Percentiles rank a stretch among this genome's conserved stretches.
Conservation (phyloP, 2,888 invertebrate species). For the Molorchus minor region DNA sequence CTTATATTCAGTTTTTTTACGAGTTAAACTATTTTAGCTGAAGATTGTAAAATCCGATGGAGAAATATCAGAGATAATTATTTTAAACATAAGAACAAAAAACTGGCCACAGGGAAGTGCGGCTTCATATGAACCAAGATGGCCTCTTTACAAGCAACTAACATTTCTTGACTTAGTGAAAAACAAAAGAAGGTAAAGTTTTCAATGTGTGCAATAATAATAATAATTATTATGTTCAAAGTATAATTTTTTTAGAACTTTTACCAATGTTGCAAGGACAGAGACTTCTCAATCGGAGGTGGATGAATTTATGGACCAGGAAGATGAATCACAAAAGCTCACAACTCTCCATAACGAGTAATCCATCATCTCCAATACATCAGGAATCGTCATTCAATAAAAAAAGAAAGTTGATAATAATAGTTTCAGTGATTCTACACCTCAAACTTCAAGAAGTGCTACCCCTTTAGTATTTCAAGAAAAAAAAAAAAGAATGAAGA, state of each 20-base stretch:
- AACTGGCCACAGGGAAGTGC: not conserved
- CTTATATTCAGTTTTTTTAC: slow-evolving; percentile 2
- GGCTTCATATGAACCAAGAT: slow-evolving; percentile 7
- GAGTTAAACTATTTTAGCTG: slow-evolving; percentile 15
- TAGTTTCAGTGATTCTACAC: not conserved
- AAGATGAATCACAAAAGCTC: not conserved
- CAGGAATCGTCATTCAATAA: not conserved
- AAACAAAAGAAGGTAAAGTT: slow-evolving; percentile 7
- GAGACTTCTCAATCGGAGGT: not conserved
- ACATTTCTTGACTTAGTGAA: slow-evolving; percentile 20
- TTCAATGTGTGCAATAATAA: not conserved
- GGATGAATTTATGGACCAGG: not conserved
- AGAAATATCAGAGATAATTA: slow-evolving; percentile 21
- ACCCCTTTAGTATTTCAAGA: not conserved
- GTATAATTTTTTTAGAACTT: not conserved
- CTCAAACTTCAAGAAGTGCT: not conserved
- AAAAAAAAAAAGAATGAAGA: too few relatives aligned
- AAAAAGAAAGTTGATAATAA: not conserved
- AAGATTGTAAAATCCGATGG: slow-evolving; percentile 27
- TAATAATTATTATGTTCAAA: slow-evolving; percentile 1
- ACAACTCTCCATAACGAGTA: not conserved
- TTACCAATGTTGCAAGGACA: too few relatives aligned
- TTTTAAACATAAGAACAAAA: slow-evolving; percentile 1
- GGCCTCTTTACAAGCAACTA: slow-evolving; percentile 8
- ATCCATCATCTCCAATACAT: not conserved